Percentiles rank a stretch among this genome's conserved stretches.
Evolutionary conservation across 2,797 vertebrate genomes (phyloP).

Genomic region (Siniperca obscura): DNA sequence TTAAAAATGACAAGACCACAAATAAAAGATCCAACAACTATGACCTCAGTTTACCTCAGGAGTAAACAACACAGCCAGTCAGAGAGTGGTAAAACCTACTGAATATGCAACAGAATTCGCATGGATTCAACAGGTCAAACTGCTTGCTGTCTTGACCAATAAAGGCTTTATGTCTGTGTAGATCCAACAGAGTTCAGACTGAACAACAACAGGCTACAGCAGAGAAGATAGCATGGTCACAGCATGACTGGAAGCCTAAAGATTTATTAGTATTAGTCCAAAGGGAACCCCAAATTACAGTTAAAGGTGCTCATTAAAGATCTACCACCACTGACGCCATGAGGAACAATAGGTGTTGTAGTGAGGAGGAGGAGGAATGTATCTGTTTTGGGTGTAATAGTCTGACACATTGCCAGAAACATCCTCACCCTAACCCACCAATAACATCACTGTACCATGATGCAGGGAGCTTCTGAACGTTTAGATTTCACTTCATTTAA

Average conservation of each 20-base stretch:
- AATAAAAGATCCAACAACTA: not conserved
- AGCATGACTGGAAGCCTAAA: not conserved
- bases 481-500: not conserved
- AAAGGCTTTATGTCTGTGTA: conserved; percentile 38
- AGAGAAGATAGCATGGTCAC: not conserved
- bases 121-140: conserved; percentile 73
- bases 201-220: conserved; percentile 23
- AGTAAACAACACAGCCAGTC: not conserved
- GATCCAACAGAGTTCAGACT: conserved; percentile 36
- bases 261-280: not conserved
- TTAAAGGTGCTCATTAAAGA: not conserved
- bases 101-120: conserved; percentile 17
- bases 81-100: not conserved
- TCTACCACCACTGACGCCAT: conserved; percentile 14
- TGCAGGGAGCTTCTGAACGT: not conserved
- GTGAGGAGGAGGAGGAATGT: conserved; percentile 5
- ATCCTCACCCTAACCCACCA: conserved; percentile 28
- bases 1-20: not conserved
- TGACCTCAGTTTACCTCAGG: conserved; percentile 27
- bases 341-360: conserved; percentile 58
- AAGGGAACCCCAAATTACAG: not conserved
- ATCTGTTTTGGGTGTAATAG: conserved; percentile 56
- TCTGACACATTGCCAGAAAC: conserved; percentile 69
- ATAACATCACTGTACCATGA: not conserved
- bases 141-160: conserved; percentile 42